phyloP scores from a whole-genome alignment of 1,140 invertebrate genomes.

The Arion vulgaris region DNA sequence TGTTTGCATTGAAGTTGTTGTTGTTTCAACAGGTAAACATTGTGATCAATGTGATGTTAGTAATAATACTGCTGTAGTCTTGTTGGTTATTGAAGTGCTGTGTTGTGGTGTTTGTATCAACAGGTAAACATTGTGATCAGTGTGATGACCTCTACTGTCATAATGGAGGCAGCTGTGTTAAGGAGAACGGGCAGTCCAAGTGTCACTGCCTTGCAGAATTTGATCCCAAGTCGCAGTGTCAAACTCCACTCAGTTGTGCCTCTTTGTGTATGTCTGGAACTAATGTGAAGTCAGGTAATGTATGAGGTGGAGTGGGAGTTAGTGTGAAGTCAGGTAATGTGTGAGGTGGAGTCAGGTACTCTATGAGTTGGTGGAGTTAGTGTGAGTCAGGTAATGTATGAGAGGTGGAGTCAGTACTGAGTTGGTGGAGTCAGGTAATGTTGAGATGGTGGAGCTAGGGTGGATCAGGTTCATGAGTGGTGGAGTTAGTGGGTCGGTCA shows the following conservation, averaged over 20 bases:
- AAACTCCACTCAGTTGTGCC: background rate
- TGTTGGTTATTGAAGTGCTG: too few relatives aligned
- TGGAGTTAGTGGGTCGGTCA: too few relatives aligned
- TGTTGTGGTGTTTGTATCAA: too few relatives aligned
- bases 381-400: background rate
- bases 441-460: too few relatives aligned
- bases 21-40: slow-evolving; percentile 62
- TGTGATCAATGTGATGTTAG: slow-evolving; percentile 78
- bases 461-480: too few relatives aligned
- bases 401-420: too few relatives aligned
- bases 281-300: background rate
- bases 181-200: slow-evolving; percentile 30
- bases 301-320: background rate
- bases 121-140: slow-evolving; percentile 75
- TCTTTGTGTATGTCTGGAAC: background rate
- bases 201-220: slow-evolving; percentile 42
- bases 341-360: too few relatives aligned
- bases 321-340: background rate
- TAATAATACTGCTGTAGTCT: too few relatives aligned
- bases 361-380: too few relatives aligned
- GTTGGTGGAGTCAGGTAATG: too few relatives aligned
- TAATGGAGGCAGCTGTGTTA: slow-evolving; percentile 71
- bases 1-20: too few relatives aligned
- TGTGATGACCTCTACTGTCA: slow-evolving; percentile 76
- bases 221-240: slow-evolving; percentile 36